Base-by-base conservation (phyloP, 2,888 invertebrate genomes). In the Hyposoter dolosus region DNA sequence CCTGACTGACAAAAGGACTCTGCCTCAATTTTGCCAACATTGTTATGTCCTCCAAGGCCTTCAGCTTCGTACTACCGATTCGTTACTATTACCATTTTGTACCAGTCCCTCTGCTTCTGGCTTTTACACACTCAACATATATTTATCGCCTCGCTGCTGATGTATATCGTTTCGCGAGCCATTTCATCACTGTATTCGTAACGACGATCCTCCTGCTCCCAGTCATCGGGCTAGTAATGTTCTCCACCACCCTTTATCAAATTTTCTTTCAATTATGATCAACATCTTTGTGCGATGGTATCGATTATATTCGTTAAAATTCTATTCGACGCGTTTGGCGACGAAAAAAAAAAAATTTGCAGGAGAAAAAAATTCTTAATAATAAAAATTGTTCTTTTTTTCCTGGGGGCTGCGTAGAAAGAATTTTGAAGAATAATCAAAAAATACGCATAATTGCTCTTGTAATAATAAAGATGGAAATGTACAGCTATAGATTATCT, bases 1-100 rank as follows among this genome's bases (percentile, higher is more conserved):
- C 15, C 12, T 28, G 0, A 63, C 12, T 17, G 28, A 28, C 23
- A 43, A 78, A 85, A 69, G 78, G 84, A 75, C 74, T 40, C 69
- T 47, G 28, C 17, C 32, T 69, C 69, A 47, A 69, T 69, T 69
- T 28, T 15, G 17, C 17, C 28, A 28, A 69, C 69, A 69, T 23
- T 28, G 45, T 69, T 28, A 47, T 23, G 28, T 28, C 9, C 47
- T 47, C 32, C 9, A 45, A 7, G 28, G 17, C 69, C 40, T 69
- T 69, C 47, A 47, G 28, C 23, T 32, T 69, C 68, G 28, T 32
- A 47, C 40, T 23, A 50, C 28, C 47, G 60, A 60, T 60, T 28
- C 60, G 28, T 60, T 60, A 60, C 28, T 28, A 28, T 60, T 60
- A 60, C 60, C 23, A 45, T 65, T 65, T 65, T 65, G 19, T n/a